Evolutionary conservation across 2,888 invertebrate genomes (phyloP).

Genomic region (Macaria liturata): DNA sequence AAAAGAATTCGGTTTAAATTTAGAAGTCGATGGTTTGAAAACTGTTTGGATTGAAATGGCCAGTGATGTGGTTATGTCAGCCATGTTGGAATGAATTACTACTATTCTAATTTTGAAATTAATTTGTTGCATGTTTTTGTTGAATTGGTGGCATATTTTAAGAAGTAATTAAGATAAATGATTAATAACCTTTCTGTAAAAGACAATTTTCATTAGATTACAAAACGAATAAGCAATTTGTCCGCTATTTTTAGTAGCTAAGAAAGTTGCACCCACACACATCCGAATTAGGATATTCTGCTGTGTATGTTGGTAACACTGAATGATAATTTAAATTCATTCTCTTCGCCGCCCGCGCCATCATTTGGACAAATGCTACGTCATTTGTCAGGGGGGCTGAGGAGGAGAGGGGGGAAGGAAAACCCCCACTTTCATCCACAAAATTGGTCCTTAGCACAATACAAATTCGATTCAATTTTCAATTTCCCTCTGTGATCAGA

Average conservation of each 20-base stretch:
- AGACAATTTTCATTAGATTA: no score
- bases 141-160: no score
- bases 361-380: conserved; percentile 84
- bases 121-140: no score
- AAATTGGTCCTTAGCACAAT: conserved; percentile 51
- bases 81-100: no score
- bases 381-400: conserved; percentile 80
- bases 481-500: conserved; percentile 50
- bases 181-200: no score
- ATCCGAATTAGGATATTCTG: conserved; percentile 70
- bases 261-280: conserved; percentile 51
- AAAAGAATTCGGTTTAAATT: conserved; percentile 26
- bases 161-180: no score
- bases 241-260: conserved; percentile 7
- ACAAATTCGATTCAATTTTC: conserved; percentile 50
- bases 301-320: conserved; percentile 78
- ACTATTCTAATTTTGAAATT: no score
- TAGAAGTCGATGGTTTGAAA: not conserved
- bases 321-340: conserved; percentile 85
- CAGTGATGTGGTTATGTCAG: no score
- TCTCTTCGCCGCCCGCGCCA: conserved; percentile 84
- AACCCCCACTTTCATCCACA: conserved; percentile 35
- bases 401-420: conserved; percentile 56
- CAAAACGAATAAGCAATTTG: no score
- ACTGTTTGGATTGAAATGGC: no score